Evolutionary conservation across 2,888 invertebrate genomes (phyloP).

Genomic region (Spodoptera picta): DNA sequence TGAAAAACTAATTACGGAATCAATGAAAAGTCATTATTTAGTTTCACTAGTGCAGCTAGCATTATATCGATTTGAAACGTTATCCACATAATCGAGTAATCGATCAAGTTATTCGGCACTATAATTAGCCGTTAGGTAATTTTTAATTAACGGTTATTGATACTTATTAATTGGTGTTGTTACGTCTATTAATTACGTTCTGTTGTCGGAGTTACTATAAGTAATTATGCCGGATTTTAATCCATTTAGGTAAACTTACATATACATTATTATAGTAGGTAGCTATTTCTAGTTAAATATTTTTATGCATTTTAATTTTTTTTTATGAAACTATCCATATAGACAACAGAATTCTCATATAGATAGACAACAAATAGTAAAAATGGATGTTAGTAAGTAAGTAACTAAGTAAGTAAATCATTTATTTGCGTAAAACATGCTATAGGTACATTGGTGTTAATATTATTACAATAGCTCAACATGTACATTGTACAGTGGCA

Average conservation of each 20-base stretch:
- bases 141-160: slow-evolving; percentile 42
- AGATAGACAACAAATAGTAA: too few relatives aligned
- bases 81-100: slow-evolving; percentile 14
- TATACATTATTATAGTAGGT: too few relatives aligned
- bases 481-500: too few relatives aligned
- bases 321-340: too few relatives aligned
- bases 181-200: slow-evolving; percentile 34
- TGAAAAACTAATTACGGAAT: slow-evolving; percentile 37
- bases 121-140: slow-evolving; percentile 44
- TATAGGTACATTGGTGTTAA: too few relatives aligned
- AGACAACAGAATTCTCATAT: too few relatives aligned
- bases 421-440: too few relatives aligned
- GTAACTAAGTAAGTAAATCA: too few relatives aligned
- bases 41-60: slow-evolving; percentile 22
- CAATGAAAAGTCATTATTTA: slow-evolving; percentile 28
- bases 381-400: too few relatives aligned
- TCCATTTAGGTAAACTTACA: neutral
- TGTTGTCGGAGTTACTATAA: slow-evolving; percentile 17
- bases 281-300: too few relatives aligned
- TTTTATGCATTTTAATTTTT: too few relatives aligned
- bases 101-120: slow-evolving; percentile 24
- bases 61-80: slow-evolving; percentile 16
- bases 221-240: slow-evolving; percentile 24
- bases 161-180: slow-evolving; percentile 37
- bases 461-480: too few relatives aligned